phyloP scores from a whole-genome alignment of 2,113 vertebrate species.

The Paraplagusia blochii region DNA sequence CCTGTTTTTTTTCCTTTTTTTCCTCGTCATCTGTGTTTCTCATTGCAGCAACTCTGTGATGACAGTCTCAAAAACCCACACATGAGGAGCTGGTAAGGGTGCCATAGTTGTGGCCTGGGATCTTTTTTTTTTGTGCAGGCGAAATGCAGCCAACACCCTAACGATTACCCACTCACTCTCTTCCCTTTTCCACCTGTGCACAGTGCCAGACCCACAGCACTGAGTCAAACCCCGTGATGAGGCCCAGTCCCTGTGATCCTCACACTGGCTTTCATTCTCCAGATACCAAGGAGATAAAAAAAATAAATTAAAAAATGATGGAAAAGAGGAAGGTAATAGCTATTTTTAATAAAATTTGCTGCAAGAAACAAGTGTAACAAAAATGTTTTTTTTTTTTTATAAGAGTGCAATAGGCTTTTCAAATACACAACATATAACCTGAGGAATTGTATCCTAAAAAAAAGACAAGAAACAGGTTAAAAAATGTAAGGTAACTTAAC shows the following conservation, averaged over 20 bases:
- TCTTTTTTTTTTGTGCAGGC: constrained; percentile 53
- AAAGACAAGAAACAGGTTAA: too few species aligned
- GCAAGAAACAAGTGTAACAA: too few species aligned
- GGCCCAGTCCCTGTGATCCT: constrained; percentile 54
- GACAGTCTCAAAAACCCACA: constrained; percentile 64
- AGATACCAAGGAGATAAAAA: constrained; percentile 11
- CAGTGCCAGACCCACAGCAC: constrained; percentile 65
- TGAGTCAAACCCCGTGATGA: constrained; percentile 62
- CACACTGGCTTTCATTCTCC: constrained; percentile 48
- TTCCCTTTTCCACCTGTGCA: constrained; percentile 72
- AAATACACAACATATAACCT: too few species aligned
- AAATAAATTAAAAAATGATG: too few species aligned
- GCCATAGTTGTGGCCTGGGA: constrained; percentile 60
- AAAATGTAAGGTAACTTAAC: too few species aligned
- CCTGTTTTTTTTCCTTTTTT: constrained; percentile 29
- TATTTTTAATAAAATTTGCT: too few species aligned
- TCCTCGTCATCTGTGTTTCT: constrained; percentile 58
- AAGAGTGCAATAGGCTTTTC: too few species aligned
- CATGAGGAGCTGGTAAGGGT: constrained; percentile 65
- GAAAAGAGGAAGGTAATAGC: too few species aligned
- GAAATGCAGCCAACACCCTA: constrained; percentile 66
- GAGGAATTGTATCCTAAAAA: too few species aligned
- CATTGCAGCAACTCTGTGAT: constrained; percentile 58
- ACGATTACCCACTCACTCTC: constrained; percentile 67
- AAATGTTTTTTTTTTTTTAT: too few species aligned